Evolutionary conservation across 2,888 invertebrate genomes (phyloP).

Genomic region (Eristalis tenax): DNA sequence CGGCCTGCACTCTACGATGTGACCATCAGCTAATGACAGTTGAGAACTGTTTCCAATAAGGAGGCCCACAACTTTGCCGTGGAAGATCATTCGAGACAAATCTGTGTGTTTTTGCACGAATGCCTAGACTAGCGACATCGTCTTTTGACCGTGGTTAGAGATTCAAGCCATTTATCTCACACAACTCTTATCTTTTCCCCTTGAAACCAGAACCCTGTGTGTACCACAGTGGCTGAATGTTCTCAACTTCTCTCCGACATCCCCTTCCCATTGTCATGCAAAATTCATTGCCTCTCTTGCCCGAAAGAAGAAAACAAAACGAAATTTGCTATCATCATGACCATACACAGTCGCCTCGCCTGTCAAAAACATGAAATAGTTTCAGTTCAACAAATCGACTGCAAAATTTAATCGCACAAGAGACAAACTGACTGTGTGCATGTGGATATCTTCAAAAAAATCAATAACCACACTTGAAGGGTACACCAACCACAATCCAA

Average conservation of each 20-base stretch:
- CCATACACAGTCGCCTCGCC: background rate
- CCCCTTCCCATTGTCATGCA: background rate
- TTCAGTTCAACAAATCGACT: background rate
- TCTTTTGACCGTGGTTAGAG: too few species aligned
- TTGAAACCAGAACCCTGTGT: background rate
- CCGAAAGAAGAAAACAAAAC: background rate
- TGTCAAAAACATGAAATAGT: background rate
- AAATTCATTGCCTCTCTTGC: background rate
- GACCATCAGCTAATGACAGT: too few species aligned
- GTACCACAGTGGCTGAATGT: background rate
- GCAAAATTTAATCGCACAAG: background rate
- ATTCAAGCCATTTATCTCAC: too few species aligned
- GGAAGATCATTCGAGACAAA: too few species aligned
- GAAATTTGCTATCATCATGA: background rate
- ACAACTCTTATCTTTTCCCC: background rate
- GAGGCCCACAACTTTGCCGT: too few species aligned
- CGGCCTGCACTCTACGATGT: too few species aligned
- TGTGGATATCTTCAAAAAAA: background rate
- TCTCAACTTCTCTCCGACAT: too few species aligned
- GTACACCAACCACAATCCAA: background rate
- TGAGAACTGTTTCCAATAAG: too few species aligned
- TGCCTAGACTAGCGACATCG: too few species aligned
- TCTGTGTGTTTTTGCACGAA: too few species aligned
- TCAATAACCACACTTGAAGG: conserved; percentile 9
- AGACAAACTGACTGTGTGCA: background rate